Percentiles rank a stretch among this genome's conserved stretches.
phyloP scores from a whole-genome alignment of 2,797 vertebrate genomes.

The Remorina albescens region DNA sequence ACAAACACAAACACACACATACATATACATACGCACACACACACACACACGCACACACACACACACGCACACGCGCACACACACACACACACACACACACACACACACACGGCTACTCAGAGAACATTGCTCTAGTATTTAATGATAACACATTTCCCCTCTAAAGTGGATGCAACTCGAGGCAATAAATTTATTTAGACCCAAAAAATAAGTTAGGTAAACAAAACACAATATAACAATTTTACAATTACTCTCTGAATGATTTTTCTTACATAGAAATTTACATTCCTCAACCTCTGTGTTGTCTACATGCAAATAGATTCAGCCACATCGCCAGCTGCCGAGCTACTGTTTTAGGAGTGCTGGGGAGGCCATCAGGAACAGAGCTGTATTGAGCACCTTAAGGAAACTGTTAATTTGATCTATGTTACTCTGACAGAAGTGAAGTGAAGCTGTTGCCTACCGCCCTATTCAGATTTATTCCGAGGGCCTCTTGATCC shows the following conservation, averaged over 20 bases:
- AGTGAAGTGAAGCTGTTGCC: background rate
- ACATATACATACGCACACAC: no score
- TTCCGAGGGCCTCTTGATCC: background rate
- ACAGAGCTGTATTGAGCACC: slow-evolving; percentile 1
- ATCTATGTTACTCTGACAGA: slow-evolving; percentile 1
- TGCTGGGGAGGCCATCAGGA: slow-evolving; percentile 8
- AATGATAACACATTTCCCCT: background rate
- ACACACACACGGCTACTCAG: no score
- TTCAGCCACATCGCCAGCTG: no score
- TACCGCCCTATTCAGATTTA: background rate
- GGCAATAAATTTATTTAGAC: background rate
- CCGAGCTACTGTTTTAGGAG: slow-evolving; percentile 21
- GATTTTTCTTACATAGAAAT: background rate
- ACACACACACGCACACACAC: background rate
- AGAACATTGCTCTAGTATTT: background rate
- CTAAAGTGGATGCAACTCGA: background rate
- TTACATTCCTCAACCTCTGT: background rate
- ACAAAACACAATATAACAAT: background rate
- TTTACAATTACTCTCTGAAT: background rate
- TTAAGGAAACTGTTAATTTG: slow-evolving; percentile 12
- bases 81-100: no score
- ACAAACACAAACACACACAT: background rate
- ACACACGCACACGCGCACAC: background rate
- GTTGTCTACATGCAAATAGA: background rate
- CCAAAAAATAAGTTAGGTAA: background rate